phyloP scores from a whole-genome alignment of 2,113 vertebrate species.

The Lepus timidus region DNA sequence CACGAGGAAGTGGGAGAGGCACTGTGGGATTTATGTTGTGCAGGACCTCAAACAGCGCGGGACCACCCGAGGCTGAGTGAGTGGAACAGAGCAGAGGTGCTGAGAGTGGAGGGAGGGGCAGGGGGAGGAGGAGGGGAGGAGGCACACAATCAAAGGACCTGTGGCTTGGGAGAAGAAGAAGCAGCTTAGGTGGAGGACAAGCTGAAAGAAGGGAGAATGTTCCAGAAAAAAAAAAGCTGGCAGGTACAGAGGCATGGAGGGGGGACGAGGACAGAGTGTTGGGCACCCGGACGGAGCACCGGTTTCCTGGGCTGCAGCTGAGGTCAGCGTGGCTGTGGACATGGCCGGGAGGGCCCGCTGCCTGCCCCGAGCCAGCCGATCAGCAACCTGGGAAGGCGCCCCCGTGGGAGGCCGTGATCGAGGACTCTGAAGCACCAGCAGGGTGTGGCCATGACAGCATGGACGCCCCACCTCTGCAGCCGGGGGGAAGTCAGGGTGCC shows the following conservation, averaged over 20 bases:
- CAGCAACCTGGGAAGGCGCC: no score
- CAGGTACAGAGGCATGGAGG: background rate
- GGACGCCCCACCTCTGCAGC: background rate
- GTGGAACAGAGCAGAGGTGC: background rate
- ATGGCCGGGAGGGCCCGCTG: background rate
- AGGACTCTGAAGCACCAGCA: background rate
- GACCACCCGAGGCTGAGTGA: background rate
- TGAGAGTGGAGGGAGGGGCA: background rate
- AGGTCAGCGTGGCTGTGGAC: background rate
- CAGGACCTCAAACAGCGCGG: background rate
- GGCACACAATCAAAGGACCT: background rate
- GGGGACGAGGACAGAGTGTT: background rate
- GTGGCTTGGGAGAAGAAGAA: background rate
- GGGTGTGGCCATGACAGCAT: background rate
- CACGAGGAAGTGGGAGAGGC: background rate
- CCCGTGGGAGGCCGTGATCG: background rate
- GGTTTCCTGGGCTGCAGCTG: fast-evolving
- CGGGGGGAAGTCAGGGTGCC: background rate
- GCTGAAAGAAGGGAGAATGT: background rate
- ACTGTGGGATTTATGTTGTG: background rate
- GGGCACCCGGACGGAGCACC: background rate
- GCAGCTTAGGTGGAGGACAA: background rate
- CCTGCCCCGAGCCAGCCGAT: background rate
- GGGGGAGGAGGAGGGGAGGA: background rate
- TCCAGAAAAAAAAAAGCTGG: background rate